Conservation (phyloP, 1,140 invertebrate species). For the Popillia japonica region DNA sequence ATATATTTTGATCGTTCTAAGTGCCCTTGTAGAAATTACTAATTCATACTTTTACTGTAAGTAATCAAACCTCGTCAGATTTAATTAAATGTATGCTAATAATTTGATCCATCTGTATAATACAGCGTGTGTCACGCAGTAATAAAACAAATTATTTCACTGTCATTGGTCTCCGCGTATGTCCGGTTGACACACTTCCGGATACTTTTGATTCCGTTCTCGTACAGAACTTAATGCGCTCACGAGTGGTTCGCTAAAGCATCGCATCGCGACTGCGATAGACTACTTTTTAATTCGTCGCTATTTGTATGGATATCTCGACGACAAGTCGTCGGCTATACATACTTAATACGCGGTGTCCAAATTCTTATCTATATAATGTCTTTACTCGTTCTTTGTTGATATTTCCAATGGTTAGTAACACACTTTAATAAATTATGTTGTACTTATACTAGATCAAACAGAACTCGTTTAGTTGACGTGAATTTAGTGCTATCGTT, state of each 20-base stretch:
- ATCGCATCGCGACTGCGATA: not conserved
- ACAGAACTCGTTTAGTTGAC: no score
- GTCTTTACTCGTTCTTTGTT: no score
- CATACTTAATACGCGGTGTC: not conserved
- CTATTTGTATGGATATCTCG: not conserved
- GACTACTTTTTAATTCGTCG: constrained; percentile 19
- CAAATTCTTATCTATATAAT: not conserved
- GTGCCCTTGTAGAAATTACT: no score
- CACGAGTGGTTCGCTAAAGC: not conserved
- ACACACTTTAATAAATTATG: not conserved
- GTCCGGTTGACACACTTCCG: constrained; percentile 44
- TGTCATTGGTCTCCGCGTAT: constrained; percentile 39
- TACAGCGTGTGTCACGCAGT: constrained; percentile 18
- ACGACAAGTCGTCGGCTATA: not conserved
- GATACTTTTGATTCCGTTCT: constrained; percentile 40
- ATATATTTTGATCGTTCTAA: no score
- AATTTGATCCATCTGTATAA: not conserved
- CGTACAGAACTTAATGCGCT: constrained; percentile 12
- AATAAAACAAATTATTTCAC: constrained; percentile 38
- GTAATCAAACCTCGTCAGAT: no score
- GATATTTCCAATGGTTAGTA: no score
- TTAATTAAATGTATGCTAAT: no score
- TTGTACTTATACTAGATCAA: not conserved
- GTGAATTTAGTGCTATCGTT: no score
- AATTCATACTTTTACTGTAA: no score